Base-by-base conservation (phyloP, 2,797 vertebrate species). In the Peromyscus nudipes region DNA sequence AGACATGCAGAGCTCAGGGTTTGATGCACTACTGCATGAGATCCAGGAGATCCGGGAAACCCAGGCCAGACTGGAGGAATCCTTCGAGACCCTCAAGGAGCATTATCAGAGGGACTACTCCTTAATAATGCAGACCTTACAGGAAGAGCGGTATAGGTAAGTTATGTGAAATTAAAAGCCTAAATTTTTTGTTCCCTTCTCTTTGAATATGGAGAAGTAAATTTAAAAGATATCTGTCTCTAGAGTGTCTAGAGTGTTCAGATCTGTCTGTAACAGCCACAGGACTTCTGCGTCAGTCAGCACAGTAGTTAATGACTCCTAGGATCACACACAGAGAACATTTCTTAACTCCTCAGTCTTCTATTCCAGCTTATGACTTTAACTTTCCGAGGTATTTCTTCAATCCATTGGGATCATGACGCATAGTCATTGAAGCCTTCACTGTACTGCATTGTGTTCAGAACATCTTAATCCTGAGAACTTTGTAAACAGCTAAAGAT, bases 81-180 rank as follows among this genome's bases (percentile, higher is more conserved):
- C 99, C 1, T 99, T 99, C 97, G 99, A 99, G 90, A 99, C 98
- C 92, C 99, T 99, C 83, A 99, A 99, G 98, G 98, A 98, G 94
- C 99, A 99, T 96, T 99, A 99, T 98, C 99, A 99, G 98, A 99
- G 99, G 94, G 99, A 99, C 98, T 99, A 99, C 98, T 99, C 99
- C 0, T 97, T 99, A 98, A 99, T 99, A 98, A 99, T 99, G 99
- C 99, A 99, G 98, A 99, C 99, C 25, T 98, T 99, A 91, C 99
- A 99, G 96, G 99, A 99, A 97, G 99, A 99, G 83, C 98, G 99
- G 97, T 99, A 99, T 98, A 99, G 99, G 99, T 99, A 98, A 94
- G 99, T 97, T 92, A 64, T 6, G 3, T 49, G 57, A 37, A 75
- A 94, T 95, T 93, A 81, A 69, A 0, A 2, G 80, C 69, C 83